These are phyloP conservation scores for Hirudo medicinalis DNA, from an alignment of 1,140 invertebrate species.

Conservation along the genomic window DNA sequence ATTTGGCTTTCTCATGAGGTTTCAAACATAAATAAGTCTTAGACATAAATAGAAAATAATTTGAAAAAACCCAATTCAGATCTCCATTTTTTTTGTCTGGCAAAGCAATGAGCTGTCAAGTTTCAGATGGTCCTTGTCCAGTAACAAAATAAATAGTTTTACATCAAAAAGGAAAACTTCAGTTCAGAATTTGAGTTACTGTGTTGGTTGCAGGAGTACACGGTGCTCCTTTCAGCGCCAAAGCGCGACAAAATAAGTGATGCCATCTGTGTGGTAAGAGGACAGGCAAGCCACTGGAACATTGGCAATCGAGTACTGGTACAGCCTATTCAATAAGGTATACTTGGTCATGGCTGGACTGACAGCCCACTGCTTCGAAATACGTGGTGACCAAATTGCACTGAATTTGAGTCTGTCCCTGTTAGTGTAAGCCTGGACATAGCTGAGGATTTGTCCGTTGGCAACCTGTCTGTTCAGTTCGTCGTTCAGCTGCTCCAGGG, in stretches of 20 bases:
- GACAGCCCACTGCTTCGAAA: slow-evolving; percentile 18
- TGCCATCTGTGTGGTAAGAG: slow-evolving; percentile 14
- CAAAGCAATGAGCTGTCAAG: no score
- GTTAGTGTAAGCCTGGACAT: slow-evolving; percentile 22
- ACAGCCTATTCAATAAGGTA: slow-evolving; percentile 19
- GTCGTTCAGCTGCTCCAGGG: slow-evolving; percentile 13
- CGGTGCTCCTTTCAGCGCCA: no score
- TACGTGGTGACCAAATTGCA: slow-evolving; percentile 20
- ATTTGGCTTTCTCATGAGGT: no score
- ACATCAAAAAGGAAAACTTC: no score
- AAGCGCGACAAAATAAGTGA: slow-evolving; percentile 20
- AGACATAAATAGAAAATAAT: no score
- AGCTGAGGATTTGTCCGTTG: slow-evolving; percentile 17
- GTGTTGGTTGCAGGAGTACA: no score
- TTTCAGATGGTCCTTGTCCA: no score
- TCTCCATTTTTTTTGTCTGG: no score
- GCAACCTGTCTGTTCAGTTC: slow-evolving; percentile 18
- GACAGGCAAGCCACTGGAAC: slow-evolving; percentile 20
- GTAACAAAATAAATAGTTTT: no score
- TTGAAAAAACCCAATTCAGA: no score
- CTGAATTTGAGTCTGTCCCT: slow-evolving; percentile 19
- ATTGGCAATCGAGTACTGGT: slow-evolving; percentile 15
- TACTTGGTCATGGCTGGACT: slow-evolving; percentile 23
- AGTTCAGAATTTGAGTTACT: no score
- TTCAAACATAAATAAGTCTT: no score